A percentile compares a stretch with the other conserved stretches of the same genome.
phyloP scores from a whole-genome alignment of 2,113 vertebrate species.

The Gobio gobio region DNA sequence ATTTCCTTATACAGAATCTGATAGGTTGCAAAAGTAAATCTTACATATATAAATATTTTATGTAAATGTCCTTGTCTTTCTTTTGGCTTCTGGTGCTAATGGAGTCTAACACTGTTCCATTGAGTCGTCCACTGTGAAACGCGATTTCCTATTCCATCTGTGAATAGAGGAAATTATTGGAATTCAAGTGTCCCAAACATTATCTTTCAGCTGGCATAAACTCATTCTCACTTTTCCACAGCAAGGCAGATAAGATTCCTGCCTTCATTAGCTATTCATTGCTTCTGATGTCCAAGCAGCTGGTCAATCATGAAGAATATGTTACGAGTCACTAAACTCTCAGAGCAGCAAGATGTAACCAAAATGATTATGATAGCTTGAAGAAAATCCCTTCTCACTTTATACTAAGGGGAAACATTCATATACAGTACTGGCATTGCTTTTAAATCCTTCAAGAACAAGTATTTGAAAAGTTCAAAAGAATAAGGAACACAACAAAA shows the following conservation, averaged over 20 bases:
- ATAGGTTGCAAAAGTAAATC: constrained; percentile 26
- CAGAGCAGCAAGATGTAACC: constrained; percentile 14
- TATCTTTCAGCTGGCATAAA: constrained; percentile 42
- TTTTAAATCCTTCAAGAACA: constrained; percentile 11
- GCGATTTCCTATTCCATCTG: neutral
- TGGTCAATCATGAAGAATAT: constrained; percentile 65
- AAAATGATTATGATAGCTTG: constrained; percentile 44
- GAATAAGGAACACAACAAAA: neutral
- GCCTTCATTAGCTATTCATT: constrained; percentile 70
- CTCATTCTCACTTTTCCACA: constrained; percentile 40
- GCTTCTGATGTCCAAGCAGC: constrained; percentile 66
- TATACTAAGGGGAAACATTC: neutral
- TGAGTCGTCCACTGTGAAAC: neutral
- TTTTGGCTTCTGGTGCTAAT: neutral
- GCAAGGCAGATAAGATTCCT: constrained; percentile 52
- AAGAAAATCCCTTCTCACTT: constrained; percentile 39
- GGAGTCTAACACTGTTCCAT: neutral
- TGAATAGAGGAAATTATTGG: constrained; percentile 40
- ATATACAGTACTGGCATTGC: neutral
- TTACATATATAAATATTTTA: constrained; percentile 37
- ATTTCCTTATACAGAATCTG: constrained; percentile 39
- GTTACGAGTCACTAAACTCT: constrained; percentile 54
- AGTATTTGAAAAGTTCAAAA: neutral
- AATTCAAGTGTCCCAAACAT: constrained; percentile 40
- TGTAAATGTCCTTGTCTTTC: constrained; percentile 21